Evolutionary conservation across 2,113 vertebrate genomes (phyloP).

Genomic region (human): GRCh38 chr6:135413501-135414000

Average conservation of each 20-base stretch:
- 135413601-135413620: not conserved
- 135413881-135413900: not conserved
- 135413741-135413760: not conserved
- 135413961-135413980: not conserved
- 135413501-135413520: not conserved
- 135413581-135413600: not conserved
- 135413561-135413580: not conserved
- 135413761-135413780: not conserved
- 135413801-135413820: not conserved
- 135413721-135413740: not conserved
- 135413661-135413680: not conserved
- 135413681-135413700: not conserved
- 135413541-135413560: not conserved
- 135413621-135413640: not conserved
- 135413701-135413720: not conserved
- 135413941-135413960: not conserved
- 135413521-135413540: not conserved
- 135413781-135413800: not conserved
- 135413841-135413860: not conserved
- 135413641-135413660: not conserved
- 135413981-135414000: not conserved
- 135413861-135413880: not conserved
- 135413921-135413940: not conserved
- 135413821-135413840: not conserved
- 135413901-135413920: not conserved